Evolutionary conservation across 2,888 invertebrate species (phyloP), one percentile per base, ranked within the genome.

Genomic region (Noctua fimbriata): DNA sequence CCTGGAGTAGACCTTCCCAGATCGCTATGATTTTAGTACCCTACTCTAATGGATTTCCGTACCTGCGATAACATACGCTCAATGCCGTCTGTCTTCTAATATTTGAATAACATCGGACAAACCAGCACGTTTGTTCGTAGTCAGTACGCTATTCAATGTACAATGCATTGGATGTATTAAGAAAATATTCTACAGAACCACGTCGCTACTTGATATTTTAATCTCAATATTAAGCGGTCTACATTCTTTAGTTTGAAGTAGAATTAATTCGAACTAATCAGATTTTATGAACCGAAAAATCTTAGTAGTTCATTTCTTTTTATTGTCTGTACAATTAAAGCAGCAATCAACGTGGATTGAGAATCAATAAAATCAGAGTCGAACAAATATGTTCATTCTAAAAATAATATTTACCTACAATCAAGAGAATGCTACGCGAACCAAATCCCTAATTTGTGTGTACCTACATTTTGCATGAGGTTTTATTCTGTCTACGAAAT

Each of bases 311-410:
- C 52, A 16, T 73, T 36, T 36, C n/a, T 60, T 70, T 66, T 28
- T 69, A 69, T 75, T 78, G 44, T 69, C 66, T 63, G 36, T 47
- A 28, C 63, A 76, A 79, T 52, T 66, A 49, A 44, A 52, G 1
- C 28, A 44, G 69, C 58, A 49, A 76, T 55, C 44, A 71, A 76
- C 5, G 7, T n/a, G 10, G 41, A 52, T 65, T 79, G 14, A 70
- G 18, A 77, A 67, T 76, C 60, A 78, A 85, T 76, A 66, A 69
- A 77, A 24, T 21, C 70, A 28, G 21, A 52, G 49, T 60, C 69
- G 28, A 36, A 18, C 41, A 75, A 83, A 86, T 73, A 86, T 78
- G 73, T 55, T 66, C 14, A 63, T 63, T 81, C 28, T 28, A 41
- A 69, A 36, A 32, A 67, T 16, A 24, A 85, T 69, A 18, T 60